A percentile compares a stretch with the other conserved stretches of the same genome.
Evolutionary conservation across 2,888 invertebrate genomes (phyloP).

Genomic region (Glaucopsyche alexis): DNA sequence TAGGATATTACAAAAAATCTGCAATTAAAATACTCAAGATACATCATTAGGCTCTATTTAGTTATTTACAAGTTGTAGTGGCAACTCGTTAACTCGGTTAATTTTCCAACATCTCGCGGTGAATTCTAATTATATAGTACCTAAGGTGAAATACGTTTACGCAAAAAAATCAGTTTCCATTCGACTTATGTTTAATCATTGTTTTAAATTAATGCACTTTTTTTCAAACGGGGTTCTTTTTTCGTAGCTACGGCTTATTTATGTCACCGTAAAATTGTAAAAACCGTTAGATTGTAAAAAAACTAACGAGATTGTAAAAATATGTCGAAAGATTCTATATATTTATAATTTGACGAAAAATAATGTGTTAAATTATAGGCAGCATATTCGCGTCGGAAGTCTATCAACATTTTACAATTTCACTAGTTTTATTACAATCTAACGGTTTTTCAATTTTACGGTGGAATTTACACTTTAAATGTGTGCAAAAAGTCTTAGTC

Average conservation of each 20-base stretch:
- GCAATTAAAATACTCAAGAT: conserved; percentile 7
- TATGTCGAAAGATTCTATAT: too few relatives aligned
- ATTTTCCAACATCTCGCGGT: conserved; percentile 4
- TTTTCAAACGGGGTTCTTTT: not conserved
- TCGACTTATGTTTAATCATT: not conserved
- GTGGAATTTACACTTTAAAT: conserved; percentile 20
- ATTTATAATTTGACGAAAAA: too few relatives aligned
- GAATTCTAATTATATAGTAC: conserved; percentile 4
- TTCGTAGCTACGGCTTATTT: not conserved
- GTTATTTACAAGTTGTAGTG: conserved; percentile 9
- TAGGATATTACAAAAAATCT: not conserved
- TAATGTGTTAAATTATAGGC: too few relatives aligned
- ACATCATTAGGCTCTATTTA: conserved; percentile 20
- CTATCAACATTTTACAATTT: too few relatives aligned
- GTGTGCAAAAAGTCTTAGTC: conserved; percentile 27
- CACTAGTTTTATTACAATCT: too few relatives aligned
- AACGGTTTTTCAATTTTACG: too few relatives aligned
- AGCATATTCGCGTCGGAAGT: too few relatives aligned
- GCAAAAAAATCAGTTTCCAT: not conserved
- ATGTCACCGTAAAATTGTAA: too few relatives aligned
- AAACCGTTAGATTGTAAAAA: too few relatives aligned
- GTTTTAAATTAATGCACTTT: conserved; percentile 3
- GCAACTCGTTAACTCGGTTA: conserved; percentile 18
- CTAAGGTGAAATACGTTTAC: not conserved
- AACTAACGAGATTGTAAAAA: too few relatives aligned